Conservation (phyloP, 2,797 vertebrate genomes). For the Poliocrania exsul region DNA sequence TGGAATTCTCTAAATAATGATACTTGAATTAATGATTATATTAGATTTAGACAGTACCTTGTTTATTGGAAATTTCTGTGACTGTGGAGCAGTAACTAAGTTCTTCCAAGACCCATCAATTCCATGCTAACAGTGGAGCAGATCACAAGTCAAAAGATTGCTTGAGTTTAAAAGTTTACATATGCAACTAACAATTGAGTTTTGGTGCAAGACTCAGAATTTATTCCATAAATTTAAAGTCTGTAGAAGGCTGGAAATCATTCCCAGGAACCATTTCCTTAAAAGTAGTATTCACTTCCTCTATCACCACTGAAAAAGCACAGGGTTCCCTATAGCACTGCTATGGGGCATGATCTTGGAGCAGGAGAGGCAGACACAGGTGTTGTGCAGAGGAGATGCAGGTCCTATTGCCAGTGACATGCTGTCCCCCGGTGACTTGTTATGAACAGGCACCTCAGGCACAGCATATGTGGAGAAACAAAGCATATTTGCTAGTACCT, state of each 20-base stretch:
- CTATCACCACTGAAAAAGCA: neutral
- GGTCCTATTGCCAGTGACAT: neutral
- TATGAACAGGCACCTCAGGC: neutral
- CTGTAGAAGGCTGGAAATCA: neutral
- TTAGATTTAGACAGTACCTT: neutral
- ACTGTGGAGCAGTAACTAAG: neutral
- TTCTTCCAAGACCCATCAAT: neutral
- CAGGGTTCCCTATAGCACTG: neutral
- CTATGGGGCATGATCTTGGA: fast-evolving
- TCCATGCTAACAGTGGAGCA: neutral
- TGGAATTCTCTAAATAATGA: neutral
- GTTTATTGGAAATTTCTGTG: neutral
- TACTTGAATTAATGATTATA: neutral
- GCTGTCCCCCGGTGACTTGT: neutral
- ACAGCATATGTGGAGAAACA: neutral
- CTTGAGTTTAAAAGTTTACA: neutral
- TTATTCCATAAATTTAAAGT: neutral
- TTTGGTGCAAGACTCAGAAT: neutral
- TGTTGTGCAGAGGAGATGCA: neutral
- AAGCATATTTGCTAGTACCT: neutral
- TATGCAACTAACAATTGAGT: neutral
- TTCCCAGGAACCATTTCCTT: neutral
- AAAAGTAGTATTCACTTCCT: neutral
- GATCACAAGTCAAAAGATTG: neutral
- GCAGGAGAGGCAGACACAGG: neutral